Evolutionary conservation across 2,797 vertebrate genomes (phyloP), one percentile per base, ranked within the genome.

Genomic region (Urophycis tenuis): DNA sequence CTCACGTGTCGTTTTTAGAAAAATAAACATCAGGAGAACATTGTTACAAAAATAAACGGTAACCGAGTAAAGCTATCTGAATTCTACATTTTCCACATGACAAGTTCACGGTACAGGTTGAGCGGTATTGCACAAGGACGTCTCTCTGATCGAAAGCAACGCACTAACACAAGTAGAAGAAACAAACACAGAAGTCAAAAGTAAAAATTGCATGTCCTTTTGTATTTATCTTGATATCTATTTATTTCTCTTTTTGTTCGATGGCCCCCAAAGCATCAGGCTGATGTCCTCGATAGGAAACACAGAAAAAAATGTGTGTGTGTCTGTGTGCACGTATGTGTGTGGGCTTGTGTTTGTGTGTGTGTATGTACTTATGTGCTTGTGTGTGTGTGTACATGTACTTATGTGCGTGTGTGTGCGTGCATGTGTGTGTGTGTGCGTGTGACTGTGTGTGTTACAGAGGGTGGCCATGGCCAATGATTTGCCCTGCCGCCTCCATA

Each of bases 11-110:
- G 29, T 70, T 32, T 88, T 90, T 92, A 93, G 88, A 92, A 93
- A 94, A 93, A 94, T 93, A 92, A 78, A 92, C 91, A 90, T 91
- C 84, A 91, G 89, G 88, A 87, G 87, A 89, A 90, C 81, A 79
- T 87, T 29, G 3, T 91, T 92, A 91, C 83, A 92, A 93, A 94
- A 93, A 93, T 93, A 93, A 92, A 90, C 77, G 78, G 60, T 64
- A 80, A 88, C 70, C 79, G 41, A 85, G 71, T 88, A 87, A 85
- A 80, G 80, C 87, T 83, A 71, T 90, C 83, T 81, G 82, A 78
- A 84, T 82, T 90, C 83, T 79, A 87, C 81, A 72, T 88, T 33
- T 71, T 71, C 90, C 89, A 90, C 89, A 85, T 8, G 79, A 91
- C 87, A 82, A 82, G 81, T 74, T 89, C 83, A 92, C 87, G 82